Evolutionary conservation across 2,797 vertebrate genomes (phyloP).

Genomic region (Poecilia velifera): DNA sequence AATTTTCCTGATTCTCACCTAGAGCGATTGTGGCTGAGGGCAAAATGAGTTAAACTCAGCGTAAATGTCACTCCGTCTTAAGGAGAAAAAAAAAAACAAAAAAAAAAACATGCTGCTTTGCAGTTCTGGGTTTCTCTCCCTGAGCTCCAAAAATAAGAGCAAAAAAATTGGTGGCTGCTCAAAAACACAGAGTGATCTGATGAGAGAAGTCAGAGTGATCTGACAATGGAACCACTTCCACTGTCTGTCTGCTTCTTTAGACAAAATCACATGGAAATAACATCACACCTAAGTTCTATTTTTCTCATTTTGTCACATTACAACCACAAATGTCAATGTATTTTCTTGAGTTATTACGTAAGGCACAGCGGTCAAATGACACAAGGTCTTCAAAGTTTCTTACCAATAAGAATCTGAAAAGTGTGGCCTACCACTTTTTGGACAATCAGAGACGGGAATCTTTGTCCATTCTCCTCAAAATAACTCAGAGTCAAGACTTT

Average conservation of each 20-base stretch:
- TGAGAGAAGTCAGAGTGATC: neutral
- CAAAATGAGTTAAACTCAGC: neutral
- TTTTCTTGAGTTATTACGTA: too few relatives aligned
- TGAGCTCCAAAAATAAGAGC: neutral
- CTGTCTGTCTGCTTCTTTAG: neutral
- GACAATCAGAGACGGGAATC: neutral
- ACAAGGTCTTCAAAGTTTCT: neutral
- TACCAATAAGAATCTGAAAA: neutral
- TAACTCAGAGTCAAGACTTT: neutral
- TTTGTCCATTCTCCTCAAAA: neutral
- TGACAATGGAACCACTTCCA: neutral
- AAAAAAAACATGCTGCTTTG: neutral
- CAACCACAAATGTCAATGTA: neutral
- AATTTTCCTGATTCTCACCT: slow-evolving; percentile 15
- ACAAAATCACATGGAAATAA: neutral
- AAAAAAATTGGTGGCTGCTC: neutral
- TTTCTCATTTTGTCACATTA: neutral
- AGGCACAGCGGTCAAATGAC: too few relatives aligned
- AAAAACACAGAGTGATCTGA: neutral
- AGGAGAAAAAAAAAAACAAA: neutral
- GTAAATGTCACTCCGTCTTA: neutral
- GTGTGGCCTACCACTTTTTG: neutral
- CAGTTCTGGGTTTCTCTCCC: neutral
- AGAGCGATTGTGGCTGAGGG: neutral
- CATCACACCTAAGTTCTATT: neutral